A percentile compares a stretch with the other conserved stretches of the same genome.
Conservation (phyloP, 2,888 invertebrate species). For the Fabriciana adippe region DNA sequence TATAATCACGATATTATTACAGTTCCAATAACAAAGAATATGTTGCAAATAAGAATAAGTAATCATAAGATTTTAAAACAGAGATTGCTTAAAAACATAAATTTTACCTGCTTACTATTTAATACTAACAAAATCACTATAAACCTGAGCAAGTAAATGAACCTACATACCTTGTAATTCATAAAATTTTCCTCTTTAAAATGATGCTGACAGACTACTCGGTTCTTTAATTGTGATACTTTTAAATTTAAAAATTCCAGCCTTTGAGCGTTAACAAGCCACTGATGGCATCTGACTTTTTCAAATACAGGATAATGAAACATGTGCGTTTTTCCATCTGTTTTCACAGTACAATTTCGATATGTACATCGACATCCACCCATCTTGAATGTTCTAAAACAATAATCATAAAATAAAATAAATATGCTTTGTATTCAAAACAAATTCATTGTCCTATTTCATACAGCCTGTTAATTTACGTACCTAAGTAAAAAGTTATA, state of each 20-base stretch:
- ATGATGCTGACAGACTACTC: constrained; percentile 83
- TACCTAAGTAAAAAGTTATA: too few species aligned
- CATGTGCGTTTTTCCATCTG: constrained; percentile 81
- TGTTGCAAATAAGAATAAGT: too few species aligned
- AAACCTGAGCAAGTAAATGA: not conserved
- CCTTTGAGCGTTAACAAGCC: constrained; percentile 81
- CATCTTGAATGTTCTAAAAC: constrained; percentile 57
- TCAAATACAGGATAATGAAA: constrained; percentile 85
- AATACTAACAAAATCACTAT: too few species aligned
- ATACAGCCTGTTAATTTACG: too few species aligned
- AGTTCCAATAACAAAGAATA: too few species aligned
- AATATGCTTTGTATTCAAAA: not conserved
- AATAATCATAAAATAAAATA: not conserved
- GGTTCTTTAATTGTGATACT: constrained; percentile 82
- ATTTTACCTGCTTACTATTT: too few species aligned
- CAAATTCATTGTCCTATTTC: not conserved
- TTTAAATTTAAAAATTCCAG: constrained; percentile 78
- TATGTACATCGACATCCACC: constrained; percentile 84
- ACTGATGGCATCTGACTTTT: constrained; percentile 79
- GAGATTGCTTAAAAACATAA: too few species aligned
- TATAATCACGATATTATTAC: too few species aligned
- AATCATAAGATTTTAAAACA: too few species aligned
- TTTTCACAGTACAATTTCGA: constrained; percentile 75
- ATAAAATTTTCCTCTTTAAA: constrained; percentile 80
- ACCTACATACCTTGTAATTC: constrained; percentile 68